A percentile compares a stretch with the other conserved stretches of the same genome.
Conservation (phyloP, 2,888 invertebrate species). For the Macaria liturata region DNA sequence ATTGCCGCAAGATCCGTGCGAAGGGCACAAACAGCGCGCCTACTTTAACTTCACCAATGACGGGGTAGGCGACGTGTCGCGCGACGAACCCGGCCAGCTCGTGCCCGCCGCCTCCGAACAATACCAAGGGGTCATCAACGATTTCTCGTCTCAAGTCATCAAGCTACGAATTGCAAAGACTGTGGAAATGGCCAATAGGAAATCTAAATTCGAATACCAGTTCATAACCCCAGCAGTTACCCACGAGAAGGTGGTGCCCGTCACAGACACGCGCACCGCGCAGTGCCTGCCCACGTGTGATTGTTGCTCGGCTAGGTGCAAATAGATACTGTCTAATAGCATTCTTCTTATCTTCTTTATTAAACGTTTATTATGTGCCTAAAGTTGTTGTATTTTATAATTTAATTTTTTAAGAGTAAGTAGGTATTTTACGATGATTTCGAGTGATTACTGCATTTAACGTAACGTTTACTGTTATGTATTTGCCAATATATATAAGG, state of each 20-base stretch:
- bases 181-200: slow-evolving; percentile 68
- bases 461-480: too few species aligned
- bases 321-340: not conserved
- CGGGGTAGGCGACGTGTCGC: slow-evolving; percentile 66
- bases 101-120: slow-evolving; percentile 52
- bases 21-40: slow-evolving; percentile 68
- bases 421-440: too few species aligned
- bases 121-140: slow-evolving; percentile 67
- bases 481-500: too few species aligned
- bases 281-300: slow-evolving; percentile 58
- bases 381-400: too few species aligned
- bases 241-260: slow-evolving; percentile 54
- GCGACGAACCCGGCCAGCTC: slow-evolving; percentile 69
- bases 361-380: slow-evolving; percentile 29
- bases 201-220: slow-evolving; percentile 70
- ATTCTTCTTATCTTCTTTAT: slow-evolving; percentile 7
- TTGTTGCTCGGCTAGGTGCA: slow-evolving; percentile 42
- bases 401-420: too few species aligned
- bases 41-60: slow-evolving; percentile 71
- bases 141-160: slow-evolving; percentile 67
- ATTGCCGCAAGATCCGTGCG: slow-evolving; percentile 69
- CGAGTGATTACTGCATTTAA: too few species aligned
- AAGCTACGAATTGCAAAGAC: slow-evolving; percentile 67
- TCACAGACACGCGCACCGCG: slow-evolving; percentile 63
- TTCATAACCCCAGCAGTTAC: slow-evolving; percentile 65